Base-by-base conservation (phyloP, 1,140 invertebrate genomes). In the Ceratina australensis region DNA sequence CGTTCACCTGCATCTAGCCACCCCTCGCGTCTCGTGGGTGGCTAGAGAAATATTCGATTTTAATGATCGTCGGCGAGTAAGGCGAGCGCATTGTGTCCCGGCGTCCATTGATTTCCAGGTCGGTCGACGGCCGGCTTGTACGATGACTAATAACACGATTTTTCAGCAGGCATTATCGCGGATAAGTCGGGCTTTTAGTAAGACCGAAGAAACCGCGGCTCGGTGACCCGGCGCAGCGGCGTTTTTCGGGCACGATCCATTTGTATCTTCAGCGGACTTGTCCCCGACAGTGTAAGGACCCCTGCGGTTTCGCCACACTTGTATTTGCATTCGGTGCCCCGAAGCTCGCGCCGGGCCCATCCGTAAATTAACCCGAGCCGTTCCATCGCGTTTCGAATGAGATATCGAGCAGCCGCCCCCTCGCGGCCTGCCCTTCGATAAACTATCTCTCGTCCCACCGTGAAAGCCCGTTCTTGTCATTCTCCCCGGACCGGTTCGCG, bases 251-350 rank as follows among this genome's bases (percentile, higher is more conserved):
- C 50, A 66, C 83, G 79, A 84, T 85, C 79, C 83, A 85, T 85
- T 85, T 84, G 82, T 85, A 85, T 75, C 72, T 68, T 72, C 75
- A 84, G 42, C 82, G 66, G 83, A 81, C 79, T 85, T 85, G 82
- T 85, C 75, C 75, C 74, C 79, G 50, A 66, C 75, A 49, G 82
- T 85, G 82, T 84, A 85, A 84, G 82, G 65, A 74, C 79, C 83
- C 83, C 83, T 79, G 83, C 57, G 68, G 83, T 76, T 85, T 85
- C 82, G 83, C 82, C 79, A 85, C 83, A 84, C 83, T 85, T 84
- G 68, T 85, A 85, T 85, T 84, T 81, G 83, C 83, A 85, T 85
- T 85, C 57, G 83, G 50, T 57, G 61, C 59, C 33, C 59, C 59
- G 42, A 72, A 59, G 50, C 73, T 65, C 72, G 78, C 66, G 81